These are phyloP conservation scores for Clarias macrocephalus DNA, from an alignment of 2,113 vertebrate species.

Conservation along the genomic window DNA sequence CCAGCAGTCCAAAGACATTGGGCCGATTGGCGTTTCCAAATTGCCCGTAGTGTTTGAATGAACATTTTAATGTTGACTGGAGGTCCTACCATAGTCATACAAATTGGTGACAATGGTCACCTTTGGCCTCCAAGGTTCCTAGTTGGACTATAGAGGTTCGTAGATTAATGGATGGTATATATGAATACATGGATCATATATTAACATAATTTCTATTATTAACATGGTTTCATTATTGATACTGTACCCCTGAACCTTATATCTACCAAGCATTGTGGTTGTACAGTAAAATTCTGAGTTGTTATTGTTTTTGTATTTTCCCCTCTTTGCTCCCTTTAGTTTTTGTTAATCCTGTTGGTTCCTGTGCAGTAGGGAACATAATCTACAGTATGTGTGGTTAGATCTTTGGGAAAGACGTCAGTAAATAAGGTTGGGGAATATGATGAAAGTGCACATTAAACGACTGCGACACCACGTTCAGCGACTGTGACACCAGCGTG, in stretches of 20 bases:
- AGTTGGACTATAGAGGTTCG: too few species aligned
- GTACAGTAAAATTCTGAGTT: not conserved
- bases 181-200: not conserved
- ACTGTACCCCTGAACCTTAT: not conserved
- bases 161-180: too few species aligned
- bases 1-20: too few species aligned
- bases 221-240: not conserved
- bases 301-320: not conserved
- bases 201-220: too few species aligned
- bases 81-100: too few species aligned
- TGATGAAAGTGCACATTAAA: not conserved
- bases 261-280: not conserved
- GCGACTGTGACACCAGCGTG: not conserved
- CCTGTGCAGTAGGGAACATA: not conserved
- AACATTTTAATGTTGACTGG: too few species aligned
- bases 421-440: not conserved
- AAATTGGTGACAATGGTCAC: too few species aligned
- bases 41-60: too few species aligned
- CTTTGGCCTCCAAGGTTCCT: too few species aligned
- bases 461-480: not conserved
- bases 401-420: not conserved
- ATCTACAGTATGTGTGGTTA: not conserved
- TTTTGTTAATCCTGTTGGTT: not conserved
- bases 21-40: too few species aligned
- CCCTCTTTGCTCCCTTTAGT: not conserved